Percentiles rank a stretch among this genome's conserved stretches.
These are phyloP conservation scores for Aromia moschata DNA, from an alignment of 2,888 invertebrate species.

Conservation along the genomic window DNA sequence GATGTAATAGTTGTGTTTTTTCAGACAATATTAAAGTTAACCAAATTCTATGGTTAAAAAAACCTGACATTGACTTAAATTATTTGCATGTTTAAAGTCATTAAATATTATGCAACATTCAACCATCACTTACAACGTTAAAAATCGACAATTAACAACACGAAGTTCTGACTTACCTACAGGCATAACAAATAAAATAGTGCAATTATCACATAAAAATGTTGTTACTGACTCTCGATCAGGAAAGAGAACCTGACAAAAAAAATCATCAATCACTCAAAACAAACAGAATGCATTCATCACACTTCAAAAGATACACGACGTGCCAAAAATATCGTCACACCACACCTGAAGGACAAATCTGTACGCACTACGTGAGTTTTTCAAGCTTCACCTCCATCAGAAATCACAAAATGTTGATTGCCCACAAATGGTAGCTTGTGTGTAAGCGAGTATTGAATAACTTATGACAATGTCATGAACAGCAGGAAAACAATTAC, in stretches of 20 bases:
- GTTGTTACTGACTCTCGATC: too few relatives aligned
- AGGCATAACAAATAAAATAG: too few relatives aligned
- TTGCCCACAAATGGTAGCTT: constrained; percentile 14
- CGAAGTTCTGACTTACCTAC: not conserved
- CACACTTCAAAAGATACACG: not conserved
- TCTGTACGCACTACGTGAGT: constrained; percentile 1
- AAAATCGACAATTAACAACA: not conserved
- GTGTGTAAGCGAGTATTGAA: constrained; percentile 9
- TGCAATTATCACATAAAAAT: too few relatives aligned
- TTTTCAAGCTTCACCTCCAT: not conserved
- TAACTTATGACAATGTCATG: constrained; percentile 3
- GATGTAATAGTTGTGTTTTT: too few relatives aligned
- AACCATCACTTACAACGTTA: too few relatives aligned
- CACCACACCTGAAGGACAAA: not conserved
- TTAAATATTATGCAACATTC: not conserved
- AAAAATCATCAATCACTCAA: not conserved
- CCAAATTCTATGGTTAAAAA: too few relatives aligned
- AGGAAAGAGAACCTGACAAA: not conserved
- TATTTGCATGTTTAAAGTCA: not conserved
- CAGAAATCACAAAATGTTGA: constrained; percentile 5
- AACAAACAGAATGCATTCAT: not conserved
- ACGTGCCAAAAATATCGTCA: constrained; percentile 7
- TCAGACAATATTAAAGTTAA: too few relatives aligned
- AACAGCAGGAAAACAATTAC: not conserved
- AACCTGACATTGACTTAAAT: not conserved